Conservation (phyloP, 2,113 vertebrate genomes). For the Melanocharis versteri region DNA sequence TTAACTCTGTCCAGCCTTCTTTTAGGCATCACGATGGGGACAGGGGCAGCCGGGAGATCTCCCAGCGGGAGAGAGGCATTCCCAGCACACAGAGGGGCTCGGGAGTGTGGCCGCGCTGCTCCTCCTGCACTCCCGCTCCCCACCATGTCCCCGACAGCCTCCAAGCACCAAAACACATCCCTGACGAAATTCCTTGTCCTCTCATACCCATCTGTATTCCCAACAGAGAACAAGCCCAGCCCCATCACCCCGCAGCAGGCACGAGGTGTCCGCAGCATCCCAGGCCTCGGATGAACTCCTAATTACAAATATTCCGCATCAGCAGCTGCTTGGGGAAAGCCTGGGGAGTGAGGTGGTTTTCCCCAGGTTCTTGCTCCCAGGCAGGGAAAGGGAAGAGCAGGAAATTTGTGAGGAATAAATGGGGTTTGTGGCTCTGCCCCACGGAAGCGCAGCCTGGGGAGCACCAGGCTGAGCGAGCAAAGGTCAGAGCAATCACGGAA, state of each 20-base stretch:
- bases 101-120: not conserved
- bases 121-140: not conserved
- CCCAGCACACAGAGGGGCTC: not conserved
- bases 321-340: not conserved
- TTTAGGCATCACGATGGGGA: too few species aligned
- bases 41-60: not conserved
- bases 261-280: not conserved
- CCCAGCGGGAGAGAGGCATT: rapidly evolving
- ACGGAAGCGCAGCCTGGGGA: not conserved
- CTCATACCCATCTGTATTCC: not conserved
- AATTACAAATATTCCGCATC: not conserved
- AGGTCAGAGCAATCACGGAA: not conserved
- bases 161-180: not conserved
- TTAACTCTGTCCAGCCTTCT: too few species aligned
- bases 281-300: rapidly evolving
- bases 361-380: not conserved
- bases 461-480: not conserved
- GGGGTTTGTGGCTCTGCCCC: not conserved
- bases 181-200: not conserved
- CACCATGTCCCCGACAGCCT: rapidly evolving
- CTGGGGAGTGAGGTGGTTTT: not conserved
- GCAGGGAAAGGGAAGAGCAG: not conserved
- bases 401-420: not conserved
- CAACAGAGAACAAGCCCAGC: not conserved
- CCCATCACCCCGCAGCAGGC: rapidly evolving